Conservation (phyloP, 2,113 vertebrate species). For the Shinisaurus crocodilurus region DNA sequence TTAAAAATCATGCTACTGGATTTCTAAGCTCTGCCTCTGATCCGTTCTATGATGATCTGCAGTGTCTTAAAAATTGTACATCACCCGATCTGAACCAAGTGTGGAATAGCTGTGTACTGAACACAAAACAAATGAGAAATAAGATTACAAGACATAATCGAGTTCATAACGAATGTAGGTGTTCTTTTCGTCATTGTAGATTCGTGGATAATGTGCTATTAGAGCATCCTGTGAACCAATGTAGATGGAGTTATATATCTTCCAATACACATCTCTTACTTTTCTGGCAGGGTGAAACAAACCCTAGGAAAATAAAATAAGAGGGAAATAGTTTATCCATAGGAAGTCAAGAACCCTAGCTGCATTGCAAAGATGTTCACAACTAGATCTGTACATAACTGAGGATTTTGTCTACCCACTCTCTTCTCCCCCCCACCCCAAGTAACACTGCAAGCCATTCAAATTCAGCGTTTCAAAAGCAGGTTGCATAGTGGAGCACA, state of each 20-base stretch:
- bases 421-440: background rate
- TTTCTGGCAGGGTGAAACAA: slow-evolving; percentile 98
- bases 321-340: background rate
- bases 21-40: slow-evolving; percentile 79
- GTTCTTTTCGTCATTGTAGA: slow-evolving; percentile 99
- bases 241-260: slow-evolving; percentile 99
- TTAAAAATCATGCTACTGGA: slow-evolving; percentile 85
- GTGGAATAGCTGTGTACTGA: slow-evolving; percentile 80
- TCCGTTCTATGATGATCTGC: slow-evolving; percentile 76
- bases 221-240: slow-evolving; percentile 98
- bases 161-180: slow-evolving; percentile 95
- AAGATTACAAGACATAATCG: slow-evolving; percentile 92
- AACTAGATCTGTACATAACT: background rate
- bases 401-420: too few species aligned
- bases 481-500: background rate
- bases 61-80: slow-evolving; percentile 78
- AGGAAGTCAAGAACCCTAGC: background rate
- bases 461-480: background rate
- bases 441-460: background rate
- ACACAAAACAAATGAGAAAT: slow-evolving; percentile 75
- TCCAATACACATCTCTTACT: slow-evolving; percentile 99
- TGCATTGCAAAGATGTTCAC: background rate
- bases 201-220: slow-evolving; percentile 95
- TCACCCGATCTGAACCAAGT: slow-evolving; percentile 77
- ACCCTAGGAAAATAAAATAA: slow-evolving; percentile 79